These are phyloP conservation scores for Bagarius yarrelli DNA, from an alignment of 2,113 vertebrate genomes.

Conservation along the genomic window DNA sequence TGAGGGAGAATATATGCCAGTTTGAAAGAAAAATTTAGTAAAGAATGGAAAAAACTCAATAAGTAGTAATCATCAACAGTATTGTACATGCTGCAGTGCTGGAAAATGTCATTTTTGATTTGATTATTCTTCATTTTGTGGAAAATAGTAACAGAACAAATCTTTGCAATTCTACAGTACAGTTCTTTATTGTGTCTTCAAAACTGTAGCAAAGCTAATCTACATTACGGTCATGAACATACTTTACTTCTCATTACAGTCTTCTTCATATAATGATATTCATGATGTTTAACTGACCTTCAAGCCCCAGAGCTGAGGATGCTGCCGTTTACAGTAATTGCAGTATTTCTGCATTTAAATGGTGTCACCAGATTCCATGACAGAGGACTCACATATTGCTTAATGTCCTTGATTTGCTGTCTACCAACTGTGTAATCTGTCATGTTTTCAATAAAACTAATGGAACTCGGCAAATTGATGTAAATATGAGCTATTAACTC, in stretches of 20 bases:
- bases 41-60: background rate
- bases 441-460: slow-evolving; percentile 5
- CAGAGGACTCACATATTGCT: slow-evolving; percentile 13
- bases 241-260: slow-evolving; percentile 27
- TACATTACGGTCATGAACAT: background rate
- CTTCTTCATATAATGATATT: slow-evolving; percentile 37
- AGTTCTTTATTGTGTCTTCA: background rate
- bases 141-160: background rate
- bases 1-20: slow-evolving; percentile 8
- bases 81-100: background rate
- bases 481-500: slow-evolving; percentile 5
- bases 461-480: background rate
- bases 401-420: slow-evolving; percentile 19
- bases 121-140: background rate
- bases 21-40: background rate
- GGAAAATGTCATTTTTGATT: background rate
- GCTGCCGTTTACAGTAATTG: background rate
- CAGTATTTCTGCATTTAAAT: slow-evolving; percentile 14
- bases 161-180: background rate
- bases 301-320: slow-evolving; percentile 16
- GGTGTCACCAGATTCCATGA: slow-evolving; percentile 32
- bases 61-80: background rate
- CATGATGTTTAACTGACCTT: slow-evolving; percentile 41
- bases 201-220: background rate
- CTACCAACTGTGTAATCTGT: background rate